Conservation (phyloP, 2,888 invertebrate species). For the Clepsis dumicolana region DNA sequence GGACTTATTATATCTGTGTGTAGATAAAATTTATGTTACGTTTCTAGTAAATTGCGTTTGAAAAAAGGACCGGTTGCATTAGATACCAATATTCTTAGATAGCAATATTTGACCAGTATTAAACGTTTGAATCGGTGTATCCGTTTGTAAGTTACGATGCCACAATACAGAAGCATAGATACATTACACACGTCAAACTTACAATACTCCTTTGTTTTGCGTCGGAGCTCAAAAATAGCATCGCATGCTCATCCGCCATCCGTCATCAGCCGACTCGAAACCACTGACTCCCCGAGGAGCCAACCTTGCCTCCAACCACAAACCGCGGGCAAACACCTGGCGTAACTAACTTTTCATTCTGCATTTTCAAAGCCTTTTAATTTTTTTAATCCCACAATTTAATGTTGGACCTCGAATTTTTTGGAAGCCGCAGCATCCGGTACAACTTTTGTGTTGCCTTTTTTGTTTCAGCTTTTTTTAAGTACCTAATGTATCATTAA, state of each 20-base stretch:
- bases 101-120: too few relatives aligned
- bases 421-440: constrained; percentile 39
- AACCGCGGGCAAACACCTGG: constrained; percentile 8
- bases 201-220: too few relatives aligned
- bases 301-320: background rate
- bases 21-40: too few relatives aligned
- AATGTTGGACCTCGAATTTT: constrained; percentile 39
- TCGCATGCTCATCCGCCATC: constrained; percentile 28
- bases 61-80: too few relatives aligned
- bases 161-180: too few relatives aligned
- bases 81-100: too few relatives aligned
- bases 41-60: too few relatives aligned
- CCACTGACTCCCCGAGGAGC: constrained; percentile 34
- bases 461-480: constrained; percentile 30
- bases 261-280: background rate
- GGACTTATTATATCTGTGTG: too few relatives aligned
- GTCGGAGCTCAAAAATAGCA: background rate
- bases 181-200: too few relatives aligned
- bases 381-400: constrained; percentile 41
- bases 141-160: too few relatives aligned
- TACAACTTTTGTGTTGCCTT: constrained; percentile 39
- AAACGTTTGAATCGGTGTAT: too few relatives aligned
- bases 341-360: constrained; percentile 28
- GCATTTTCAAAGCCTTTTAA: constrained; percentile 40
- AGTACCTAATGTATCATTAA: constrained; percentile 40